Evolutionary conservation across 2,113 vertebrate species (phyloP), one percentile per base, ranked within the genome.

Genomic region (Gallinago media): DNA sequence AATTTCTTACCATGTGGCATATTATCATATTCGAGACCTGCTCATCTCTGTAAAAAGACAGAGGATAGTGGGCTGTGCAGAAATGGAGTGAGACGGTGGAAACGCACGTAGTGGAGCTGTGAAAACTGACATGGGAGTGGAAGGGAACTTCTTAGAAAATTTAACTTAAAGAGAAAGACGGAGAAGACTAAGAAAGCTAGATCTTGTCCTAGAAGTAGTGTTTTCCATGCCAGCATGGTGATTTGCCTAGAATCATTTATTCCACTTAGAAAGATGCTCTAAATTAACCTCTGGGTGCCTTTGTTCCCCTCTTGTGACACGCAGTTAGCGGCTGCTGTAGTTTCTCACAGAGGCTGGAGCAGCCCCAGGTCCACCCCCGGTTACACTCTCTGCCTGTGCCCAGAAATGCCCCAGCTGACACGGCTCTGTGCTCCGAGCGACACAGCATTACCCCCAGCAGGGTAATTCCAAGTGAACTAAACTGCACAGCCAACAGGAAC

Each of bases 1-100:
- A 95, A 92, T 94, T 96, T 96, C 96, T 97, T 96, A 94, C 95
- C 95, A 95, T 97, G 96, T 97, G 96, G 91, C 96, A 82, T 94
- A 97, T 97, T 96, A 96, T 85, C 96, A 96, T 96, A 94, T 96
- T 91, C 0, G 58, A 97, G 96, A 96, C 95, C 95, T 94, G 88
- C 88, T 96, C 66, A 54, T 96, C 83, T 97, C 94, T 92, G 88
- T 92, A 93, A 93, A 96, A 93, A 96, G 92, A 97, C 87, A 93
- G 94, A 95, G 95, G 89, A 94, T 96, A 87, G 94, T 96, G 93
- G 94, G 94, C 77, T 96, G 91, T 96, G 94, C 74, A 96, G 95
- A 97, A 95, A 94, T 94, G 94, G 94, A 97, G 95, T 97, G 94
- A 97, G 95, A 96, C 91, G 1, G 91, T 97, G 94, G 95, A 97